Conservation (phyloP, 2,888 invertebrate species). For the Phortica okadai region DNA sequence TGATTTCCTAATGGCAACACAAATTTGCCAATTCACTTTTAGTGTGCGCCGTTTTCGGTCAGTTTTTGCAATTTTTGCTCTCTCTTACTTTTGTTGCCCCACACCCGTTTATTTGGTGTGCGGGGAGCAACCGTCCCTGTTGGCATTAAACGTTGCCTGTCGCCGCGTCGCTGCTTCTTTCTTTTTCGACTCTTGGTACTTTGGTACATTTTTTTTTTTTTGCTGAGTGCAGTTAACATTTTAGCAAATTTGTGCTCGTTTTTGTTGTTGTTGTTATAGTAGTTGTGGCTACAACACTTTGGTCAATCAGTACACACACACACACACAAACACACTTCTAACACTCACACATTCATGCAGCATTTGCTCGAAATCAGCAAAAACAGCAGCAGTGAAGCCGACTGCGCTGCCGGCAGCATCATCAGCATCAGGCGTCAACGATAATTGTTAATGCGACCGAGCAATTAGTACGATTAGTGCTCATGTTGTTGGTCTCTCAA, state of each 20-base stretch:
- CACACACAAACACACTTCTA: slow-evolving; percentile 34
- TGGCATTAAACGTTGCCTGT: background rate
- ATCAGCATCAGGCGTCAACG: slow-evolving; percentile 54
- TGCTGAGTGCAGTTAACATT: slow-evolving; percentile 57
- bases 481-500: slow-evolving; percentile 59
- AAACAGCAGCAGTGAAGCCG: background rate
- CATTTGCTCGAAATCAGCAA: background rate
- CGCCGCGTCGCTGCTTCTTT: background rate
- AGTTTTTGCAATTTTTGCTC: slow-evolving; percentile 8
- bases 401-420: background rate
- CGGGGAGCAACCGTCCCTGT: background rate
- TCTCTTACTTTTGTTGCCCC: slow-evolving; percentile 24
- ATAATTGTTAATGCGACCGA: slow-evolving; percentile 63
- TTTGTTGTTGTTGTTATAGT: slow-evolving; percentile 35
- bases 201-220: background rate
- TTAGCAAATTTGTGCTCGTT: slow-evolving; percentile 57
- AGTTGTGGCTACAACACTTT: slow-evolving; percentile 21
- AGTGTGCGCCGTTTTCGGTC: slow-evolving; percentile 22
- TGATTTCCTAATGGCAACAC: slow-evolving; percentile 55
- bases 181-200: background rate
- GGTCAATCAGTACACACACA: slow-evolving; percentile 38
- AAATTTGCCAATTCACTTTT: slow-evolving; percentile 38
- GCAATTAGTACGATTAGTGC: slow-evolving; percentile 70
- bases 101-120: background rate
- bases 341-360: slow-evolving; percentile 36